Evolutionary conservation across 2,797 vertebrate genomes (phyloP).

Genomic region (Gouania willdenowi): DNA sequence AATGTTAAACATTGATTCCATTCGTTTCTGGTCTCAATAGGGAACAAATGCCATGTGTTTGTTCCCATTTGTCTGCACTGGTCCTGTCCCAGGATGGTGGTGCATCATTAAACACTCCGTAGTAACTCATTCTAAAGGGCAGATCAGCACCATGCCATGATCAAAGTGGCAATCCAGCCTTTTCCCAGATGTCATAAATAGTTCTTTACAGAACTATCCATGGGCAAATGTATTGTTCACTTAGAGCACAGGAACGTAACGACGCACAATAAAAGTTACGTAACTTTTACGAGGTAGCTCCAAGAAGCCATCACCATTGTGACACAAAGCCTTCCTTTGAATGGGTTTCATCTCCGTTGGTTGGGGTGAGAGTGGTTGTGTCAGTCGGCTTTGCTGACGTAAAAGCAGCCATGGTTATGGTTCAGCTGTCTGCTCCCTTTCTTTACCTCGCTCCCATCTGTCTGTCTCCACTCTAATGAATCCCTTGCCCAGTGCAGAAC

Average conservation of each 20-base stretch:
- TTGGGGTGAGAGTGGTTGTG: conserved; percentile 4
- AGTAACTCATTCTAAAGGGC: conserved; percentile 15
- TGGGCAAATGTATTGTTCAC: background rate
- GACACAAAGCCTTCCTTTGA: conserved; percentile 18
- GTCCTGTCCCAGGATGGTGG: background rate
- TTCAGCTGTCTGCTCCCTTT: conserved; percentile 53
- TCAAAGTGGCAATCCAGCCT: conserved; percentile 9
- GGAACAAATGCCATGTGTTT: background rate
- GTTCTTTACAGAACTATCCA: background rate
- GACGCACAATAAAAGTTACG: background rate
- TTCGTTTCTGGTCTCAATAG: background rate
- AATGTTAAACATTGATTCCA: background rate
- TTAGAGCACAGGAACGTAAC: background rate
- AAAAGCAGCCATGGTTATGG: conserved; percentile 38
- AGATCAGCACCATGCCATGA: conserved; percentile 3
- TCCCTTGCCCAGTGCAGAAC: conserved; percentile 25
- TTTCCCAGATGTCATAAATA: background rate
- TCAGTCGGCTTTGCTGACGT: conserved; percentile 35
- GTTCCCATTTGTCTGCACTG: background rate
- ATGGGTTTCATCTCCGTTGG: conserved; percentile 5
- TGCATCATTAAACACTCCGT: background rate
- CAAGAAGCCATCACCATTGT: background rate
- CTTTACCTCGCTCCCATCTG: conserved; percentile 23
- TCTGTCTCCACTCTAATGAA: conserved; percentile 37
- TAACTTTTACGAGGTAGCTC: background rate